Percentiles rank a stretch among this genome's conserved stretches.
These are phyloP conservation scores for Enteromius anoplus DNA, from an alignment of 2,797 vertebrate species.

Conservation along the genomic window DNA sequence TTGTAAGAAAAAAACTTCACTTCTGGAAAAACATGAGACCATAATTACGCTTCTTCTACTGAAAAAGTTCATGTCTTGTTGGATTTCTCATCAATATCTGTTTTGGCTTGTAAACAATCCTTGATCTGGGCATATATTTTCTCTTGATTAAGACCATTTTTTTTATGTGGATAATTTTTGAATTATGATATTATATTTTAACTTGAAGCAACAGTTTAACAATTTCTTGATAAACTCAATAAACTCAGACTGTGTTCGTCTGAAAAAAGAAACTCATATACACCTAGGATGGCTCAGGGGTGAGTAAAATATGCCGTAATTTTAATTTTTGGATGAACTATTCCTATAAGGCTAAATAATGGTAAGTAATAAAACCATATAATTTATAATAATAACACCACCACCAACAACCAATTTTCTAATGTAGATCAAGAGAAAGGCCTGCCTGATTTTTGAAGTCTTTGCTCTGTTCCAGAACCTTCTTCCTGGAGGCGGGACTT, in stretches of 20 bases:
- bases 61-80: neutral
- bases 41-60: neutral
- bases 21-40: neutral
- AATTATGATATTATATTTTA: neutral
- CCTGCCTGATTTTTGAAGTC: slow-evolving; percentile 44
- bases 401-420: neutral
- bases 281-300: too few species aligned
- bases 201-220: neutral
- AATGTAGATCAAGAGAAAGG: slow-evolving; percentile 14
- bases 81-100: neutral
- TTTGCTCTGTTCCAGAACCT: neutral
- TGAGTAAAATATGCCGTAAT: too few species aligned
- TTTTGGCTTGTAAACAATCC: neutral
- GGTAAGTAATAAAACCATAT: neutral
- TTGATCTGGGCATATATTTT: neutral
- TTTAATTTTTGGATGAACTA: too few species aligned
- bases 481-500: slow-evolving; percentile 41
- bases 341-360: neutral
- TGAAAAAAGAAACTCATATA: too few species aligned
- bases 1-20: neutral
- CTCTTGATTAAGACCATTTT: neutral
- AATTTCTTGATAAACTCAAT: neutral
- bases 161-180: neutral
- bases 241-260: too few species aligned
- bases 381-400: neutral